Conservation (phyloP, 2,113 vertebrate species). For the Ceyx melanurus region DNA sequence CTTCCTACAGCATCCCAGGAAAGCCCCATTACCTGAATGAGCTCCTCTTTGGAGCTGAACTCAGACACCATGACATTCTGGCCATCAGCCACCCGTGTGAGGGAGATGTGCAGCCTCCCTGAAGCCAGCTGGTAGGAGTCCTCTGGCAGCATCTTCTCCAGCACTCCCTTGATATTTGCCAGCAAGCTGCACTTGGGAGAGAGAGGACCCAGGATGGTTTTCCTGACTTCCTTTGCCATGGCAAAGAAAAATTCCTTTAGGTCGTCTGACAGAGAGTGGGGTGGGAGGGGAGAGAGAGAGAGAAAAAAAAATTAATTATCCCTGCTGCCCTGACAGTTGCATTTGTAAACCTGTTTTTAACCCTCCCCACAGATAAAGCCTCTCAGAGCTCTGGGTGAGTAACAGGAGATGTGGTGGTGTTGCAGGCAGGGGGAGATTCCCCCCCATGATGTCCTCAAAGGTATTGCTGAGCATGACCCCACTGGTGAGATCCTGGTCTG, state of each 20-base stretch:
- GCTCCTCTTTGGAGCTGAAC: slow-evolving; percentile 86
- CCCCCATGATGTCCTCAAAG: background rate
- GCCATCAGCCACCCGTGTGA: slow-evolving; percentile 80
- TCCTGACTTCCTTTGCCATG: slow-evolving; percentile 70
- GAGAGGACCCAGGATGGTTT: slow-evolving; percentile 79
- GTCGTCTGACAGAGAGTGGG: slow-evolving; percentile 42
- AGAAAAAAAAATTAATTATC: background rate
- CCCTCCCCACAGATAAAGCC: background rate
- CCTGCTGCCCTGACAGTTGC: background rate
- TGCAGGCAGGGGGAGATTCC: background rate
- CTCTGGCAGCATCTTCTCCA: slow-evolving; percentile 75
- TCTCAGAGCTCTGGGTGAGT: background rate
- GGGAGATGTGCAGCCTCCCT: slow-evolving; percentile 80
- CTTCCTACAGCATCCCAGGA: background rate
- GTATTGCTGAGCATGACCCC: background rate
- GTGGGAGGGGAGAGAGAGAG: background rate
- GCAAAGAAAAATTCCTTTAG: slow-evolving; percentile 73
- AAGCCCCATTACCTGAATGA: slow-evolving; percentile 78
- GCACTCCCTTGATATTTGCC: slow-evolving; percentile 68
- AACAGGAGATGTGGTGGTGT: accelerated
- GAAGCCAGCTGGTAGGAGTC: slow-evolving; percentile 82
- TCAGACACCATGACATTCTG: slow-evolving; percentile 81
- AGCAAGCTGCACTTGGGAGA: slow-evolving; percentile 80
- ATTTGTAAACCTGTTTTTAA: background rate
- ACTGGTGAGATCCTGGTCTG: background rate